Evolutionary conservation across 2,113 vertebrate genomes (phyloP).

Genomic region (Sinocyclocheilus maitianheensis): DNA sequence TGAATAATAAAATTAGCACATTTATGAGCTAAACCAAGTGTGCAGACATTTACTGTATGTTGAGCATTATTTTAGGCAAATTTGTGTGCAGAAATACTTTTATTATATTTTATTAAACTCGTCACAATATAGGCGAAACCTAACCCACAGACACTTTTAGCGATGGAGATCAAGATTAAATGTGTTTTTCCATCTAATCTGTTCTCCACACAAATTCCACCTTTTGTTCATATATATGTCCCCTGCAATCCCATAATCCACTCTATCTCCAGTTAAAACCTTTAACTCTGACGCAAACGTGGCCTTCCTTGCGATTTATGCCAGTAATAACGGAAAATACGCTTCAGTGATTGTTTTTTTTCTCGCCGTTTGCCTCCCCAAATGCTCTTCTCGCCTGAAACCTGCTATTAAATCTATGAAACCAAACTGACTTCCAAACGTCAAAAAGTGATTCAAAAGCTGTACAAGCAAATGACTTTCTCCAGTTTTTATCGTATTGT

Average conservation of each 20-base stretch:
- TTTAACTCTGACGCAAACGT: constrained; percentile 3
- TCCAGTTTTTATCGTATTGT: constrained; percentile 40
- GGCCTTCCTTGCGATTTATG: constrained; percentile 1
- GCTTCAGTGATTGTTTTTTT: constrained; percentile 25
- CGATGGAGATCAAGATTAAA: constrained; percentile 5
- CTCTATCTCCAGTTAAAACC: background rate
- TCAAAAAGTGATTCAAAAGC: constrained; percentile 33
- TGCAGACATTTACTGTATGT: background rate
- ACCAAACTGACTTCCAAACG: constrained; percentile 17
- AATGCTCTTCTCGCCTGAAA: constrained; percentile 38
- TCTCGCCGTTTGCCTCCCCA: constrained; percentile 27
- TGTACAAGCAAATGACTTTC: constrained; percentile 32
- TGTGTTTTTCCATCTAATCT: background rate
- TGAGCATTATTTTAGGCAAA: background rate
- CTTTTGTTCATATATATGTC: background rate
- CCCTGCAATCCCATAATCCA: background rate
- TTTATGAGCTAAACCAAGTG: constrained; percentile 26
- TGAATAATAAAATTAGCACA: constrained; percentile 8
- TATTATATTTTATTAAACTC: background rate
- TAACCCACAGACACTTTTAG: background rate
- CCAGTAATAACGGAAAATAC: constrained; percentile 34
- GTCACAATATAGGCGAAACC: background rate
- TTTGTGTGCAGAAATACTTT: background rate
- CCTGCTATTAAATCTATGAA: constrained; percentile 42
- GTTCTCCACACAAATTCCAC: background rate